phyloP scores from a whole-genome alignment of 2,888 invertebrate genomes.

The Acanthococcus lagerstroemiae region DNA sequence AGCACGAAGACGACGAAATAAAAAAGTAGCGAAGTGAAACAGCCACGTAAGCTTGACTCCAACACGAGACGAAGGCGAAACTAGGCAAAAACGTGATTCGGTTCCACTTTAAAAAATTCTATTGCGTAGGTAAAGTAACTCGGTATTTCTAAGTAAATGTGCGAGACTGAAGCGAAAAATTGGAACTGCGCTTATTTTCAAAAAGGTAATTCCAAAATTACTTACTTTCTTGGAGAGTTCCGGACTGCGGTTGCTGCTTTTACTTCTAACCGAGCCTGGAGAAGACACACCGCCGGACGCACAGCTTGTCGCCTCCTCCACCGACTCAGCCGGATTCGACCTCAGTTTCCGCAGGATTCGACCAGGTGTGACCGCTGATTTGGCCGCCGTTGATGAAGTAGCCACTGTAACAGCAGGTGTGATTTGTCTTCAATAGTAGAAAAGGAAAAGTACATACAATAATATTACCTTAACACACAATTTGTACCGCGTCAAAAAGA shows the following conservation, averaged over 20 bases:
- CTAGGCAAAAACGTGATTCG: too few relatives aligned
- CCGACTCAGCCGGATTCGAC: constrained; percentile 42
- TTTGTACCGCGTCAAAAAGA: neutral
- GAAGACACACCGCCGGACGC: constrained; percentile 38
- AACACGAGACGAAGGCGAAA: too few relatives aligned
- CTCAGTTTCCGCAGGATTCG: constrained; percentile 44
- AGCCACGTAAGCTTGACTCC: too few relatives aligned
- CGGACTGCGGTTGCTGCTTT: constrained; percentile 16
- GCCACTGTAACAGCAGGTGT: neutral
- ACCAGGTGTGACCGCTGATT: constrained; percentile 33
- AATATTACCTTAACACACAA: neutral
- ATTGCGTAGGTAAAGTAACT: too few relatives aligned
- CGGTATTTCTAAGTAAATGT: too few relatives aligned
- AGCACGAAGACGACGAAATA: too few relatives aligned
- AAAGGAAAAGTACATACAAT: neutral
- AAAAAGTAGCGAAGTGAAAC: too few relatives aligned
- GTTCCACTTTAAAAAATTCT: too few relatives aligned
- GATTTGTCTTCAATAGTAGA: neutral
- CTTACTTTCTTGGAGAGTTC: constrained; percentile 21
- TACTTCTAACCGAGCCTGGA: constrained; percentile 37
- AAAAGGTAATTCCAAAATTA: too few relatives aligned
- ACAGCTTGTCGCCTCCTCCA: constrained; percentile 40
- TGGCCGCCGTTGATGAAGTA: neutral
- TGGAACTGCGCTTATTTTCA: too few relatives aligned
- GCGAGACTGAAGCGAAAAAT: too few relatives aligned